These are phyloP conservation scores for Sussaba pulchella DNA, from an alignment of 2,888 invertebrate species.

Conservation along the genomic window DNA sequence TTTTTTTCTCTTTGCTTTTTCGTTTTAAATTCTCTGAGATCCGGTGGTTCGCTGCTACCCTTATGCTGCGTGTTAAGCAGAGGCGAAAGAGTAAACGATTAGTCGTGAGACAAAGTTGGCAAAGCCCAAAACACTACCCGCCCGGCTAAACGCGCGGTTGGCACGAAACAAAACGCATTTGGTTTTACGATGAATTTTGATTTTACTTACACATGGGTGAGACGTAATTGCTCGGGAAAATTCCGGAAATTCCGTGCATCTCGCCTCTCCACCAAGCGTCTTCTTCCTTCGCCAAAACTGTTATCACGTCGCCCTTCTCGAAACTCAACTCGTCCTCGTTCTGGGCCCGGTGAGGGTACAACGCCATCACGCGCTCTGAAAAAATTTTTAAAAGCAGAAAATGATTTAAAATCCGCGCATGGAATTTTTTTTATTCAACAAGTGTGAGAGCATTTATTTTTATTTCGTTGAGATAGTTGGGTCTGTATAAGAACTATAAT, in stretches of 20 bases:
- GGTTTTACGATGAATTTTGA: too few relatives aligned
- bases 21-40: conserved; percentile 56
- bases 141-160: too few relatives aligned
- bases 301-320: conserved; percentile 95
- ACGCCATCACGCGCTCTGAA: conserved; percentile 94
- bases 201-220: conserved; percentile 90
- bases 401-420: too few relatives aligned
- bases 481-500: too few relatives aligned
- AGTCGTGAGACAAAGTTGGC: conserved; percentile 74
- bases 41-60: conserved; percentile 75
- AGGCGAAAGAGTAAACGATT: conserved; percentile 82
- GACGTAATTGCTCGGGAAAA: conserved; percentile 99
- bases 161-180: too few relatives aligned
- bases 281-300: conserved; percentile 95
- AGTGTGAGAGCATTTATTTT: too few relatives aligned
- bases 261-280: conserved; percentile 99
- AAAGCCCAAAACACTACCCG: conserved; percentile 23
- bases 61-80: conserved; percentile 84
- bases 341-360: conserved; percentile 97
- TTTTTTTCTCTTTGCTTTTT: conserved; percentile 51
- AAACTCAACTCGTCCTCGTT: conserved; percentile 98
- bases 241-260: conserved; percentile 93
- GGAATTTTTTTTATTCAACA: too few relatives aligned
- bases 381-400: too few relatives aligned
- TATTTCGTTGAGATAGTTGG: too few relatives aligned